A percentile compares a stretch with the other conserved stretches of the same genome.
Evolutionary conservation across 2,797 vertebrate species (phyloP).

Genomic region (Ciconia nigra): DNA sequence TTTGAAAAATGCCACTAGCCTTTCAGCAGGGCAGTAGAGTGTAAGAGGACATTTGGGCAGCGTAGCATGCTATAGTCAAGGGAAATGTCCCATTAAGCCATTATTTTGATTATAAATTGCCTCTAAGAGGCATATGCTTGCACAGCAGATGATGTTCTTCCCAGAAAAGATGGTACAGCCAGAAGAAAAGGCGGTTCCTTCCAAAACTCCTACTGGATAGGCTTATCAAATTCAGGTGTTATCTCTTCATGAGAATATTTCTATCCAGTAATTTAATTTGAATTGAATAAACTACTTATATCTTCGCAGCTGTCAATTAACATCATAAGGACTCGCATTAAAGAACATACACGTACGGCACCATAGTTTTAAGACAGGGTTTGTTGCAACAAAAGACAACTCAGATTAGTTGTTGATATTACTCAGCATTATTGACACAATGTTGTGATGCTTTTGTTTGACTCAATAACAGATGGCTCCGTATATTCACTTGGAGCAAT

Average conservation of each 20-base stretch:
- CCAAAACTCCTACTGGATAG: background rate
- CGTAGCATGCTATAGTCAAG: background rate
- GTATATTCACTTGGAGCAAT: background rate
- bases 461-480: background rate
- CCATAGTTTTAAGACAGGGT: background rate
- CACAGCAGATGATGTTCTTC: background rate
- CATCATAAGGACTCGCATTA: background rate
- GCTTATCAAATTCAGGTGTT: background rate
- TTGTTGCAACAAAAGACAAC: background rate
- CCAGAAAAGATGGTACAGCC: background rate
- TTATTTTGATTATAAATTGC: constrained; percentile 12
- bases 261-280: background rate
- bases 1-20: background rate
- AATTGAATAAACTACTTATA: background rate
- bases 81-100: background rate
- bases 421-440: background rate
- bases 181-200: background rate
- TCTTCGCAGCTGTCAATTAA: background rate
- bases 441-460: background rate
- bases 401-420: background rate
- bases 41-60: background rate
- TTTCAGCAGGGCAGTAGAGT: background rate
- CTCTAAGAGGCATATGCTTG: background rate
- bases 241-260: background rate
- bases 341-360: background rate